Percentiles rank a stretch among this genome's conserved stretches.
phyloP scores from a whole-genome alignment of 2,113 vertebrate species.

The Saimiri boliviensis region DNA sequence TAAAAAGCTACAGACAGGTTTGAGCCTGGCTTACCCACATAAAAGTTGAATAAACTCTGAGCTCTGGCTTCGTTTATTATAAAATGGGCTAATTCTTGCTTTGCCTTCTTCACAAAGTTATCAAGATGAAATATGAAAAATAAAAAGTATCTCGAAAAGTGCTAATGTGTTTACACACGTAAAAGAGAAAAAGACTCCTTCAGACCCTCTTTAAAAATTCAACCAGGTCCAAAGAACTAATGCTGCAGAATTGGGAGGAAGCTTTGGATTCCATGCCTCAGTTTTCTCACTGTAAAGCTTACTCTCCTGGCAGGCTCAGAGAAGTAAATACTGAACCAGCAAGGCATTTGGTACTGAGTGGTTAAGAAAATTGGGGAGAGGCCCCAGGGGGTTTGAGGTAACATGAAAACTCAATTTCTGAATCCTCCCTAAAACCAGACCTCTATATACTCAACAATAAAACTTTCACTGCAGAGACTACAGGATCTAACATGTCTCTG shows the following conservation, averaged over 20 bases:
- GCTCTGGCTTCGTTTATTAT: background rate
- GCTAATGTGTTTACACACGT: background rate
- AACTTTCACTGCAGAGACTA: background rate
- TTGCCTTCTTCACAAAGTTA: background rate
- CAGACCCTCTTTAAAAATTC: background rate
- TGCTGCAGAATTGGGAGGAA: background rate
- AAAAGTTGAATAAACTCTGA: background rate
- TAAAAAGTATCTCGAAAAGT: conserved; percentile 12
- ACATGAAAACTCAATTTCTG: background rate
- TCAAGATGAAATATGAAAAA: background rate
- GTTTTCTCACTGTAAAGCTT: background rate
- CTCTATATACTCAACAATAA: background rate
- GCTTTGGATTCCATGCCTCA: background rate
- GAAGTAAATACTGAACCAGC: background rate
- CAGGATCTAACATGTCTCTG: background rate
- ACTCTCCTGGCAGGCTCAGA: background rate
- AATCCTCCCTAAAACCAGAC: background rate
- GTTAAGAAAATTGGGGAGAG: background rate
- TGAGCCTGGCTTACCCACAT: background rate
- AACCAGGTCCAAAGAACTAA: background rate
- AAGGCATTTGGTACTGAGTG: background rate
- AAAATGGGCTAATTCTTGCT: background rate
- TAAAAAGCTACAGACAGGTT: background rate
- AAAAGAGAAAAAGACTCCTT: background rate
- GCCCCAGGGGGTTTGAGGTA: background rate